Percentiles rank a stretch among this genome's conserved stretches.
Conservation (phyloP, 2,888 invertebrate genomes). For the Crocallis elinguaria region DNA sequence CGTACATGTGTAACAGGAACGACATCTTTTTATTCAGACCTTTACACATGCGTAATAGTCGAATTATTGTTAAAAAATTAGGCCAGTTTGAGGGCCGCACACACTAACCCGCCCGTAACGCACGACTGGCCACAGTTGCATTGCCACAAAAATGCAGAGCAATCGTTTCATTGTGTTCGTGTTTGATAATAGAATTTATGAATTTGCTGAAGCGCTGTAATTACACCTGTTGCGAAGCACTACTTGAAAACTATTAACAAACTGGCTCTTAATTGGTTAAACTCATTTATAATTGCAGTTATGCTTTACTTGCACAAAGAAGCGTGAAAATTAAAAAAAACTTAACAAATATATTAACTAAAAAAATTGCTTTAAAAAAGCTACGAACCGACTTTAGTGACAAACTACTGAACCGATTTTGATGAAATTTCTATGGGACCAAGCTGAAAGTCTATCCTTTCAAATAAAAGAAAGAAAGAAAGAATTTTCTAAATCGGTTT, state of each 20-base stretch:
- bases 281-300: conserved; percentile 12
- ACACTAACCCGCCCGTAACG: conserved; percentile 40
- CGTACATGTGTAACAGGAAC: no score
- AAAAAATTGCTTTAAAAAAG: no score
- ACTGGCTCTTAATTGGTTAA: conserved; percentile 27
- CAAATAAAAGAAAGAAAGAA: no score
- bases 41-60: no score
- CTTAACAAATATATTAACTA: no score
- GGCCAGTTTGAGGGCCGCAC: conserved; percentile 36
- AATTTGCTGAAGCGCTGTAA: conserved; percentile 52
- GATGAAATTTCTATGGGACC: no score
- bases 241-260: conserved; percentile 38
- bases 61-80: not conserved
- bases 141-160: conserved; percentile 47
- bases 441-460: no score
- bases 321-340: conserved; percentile 1
- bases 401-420: no score
- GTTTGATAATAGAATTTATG: conserved; percentile 52
- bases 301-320: conserved; percentile 12
- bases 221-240: conserved; percentile 45
- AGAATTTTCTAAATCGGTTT: no score
- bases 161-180: conserved; percentile 46
- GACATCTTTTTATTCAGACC: no score
- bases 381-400: no score
- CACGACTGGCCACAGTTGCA: conserved; percentile 45